A percentile compares a stretch with the other conserved stretches of the same genome.
Conservation (phyloP, 2,113 vertebrate species). For the Reinhardtius hippoglossoides region DNA sequence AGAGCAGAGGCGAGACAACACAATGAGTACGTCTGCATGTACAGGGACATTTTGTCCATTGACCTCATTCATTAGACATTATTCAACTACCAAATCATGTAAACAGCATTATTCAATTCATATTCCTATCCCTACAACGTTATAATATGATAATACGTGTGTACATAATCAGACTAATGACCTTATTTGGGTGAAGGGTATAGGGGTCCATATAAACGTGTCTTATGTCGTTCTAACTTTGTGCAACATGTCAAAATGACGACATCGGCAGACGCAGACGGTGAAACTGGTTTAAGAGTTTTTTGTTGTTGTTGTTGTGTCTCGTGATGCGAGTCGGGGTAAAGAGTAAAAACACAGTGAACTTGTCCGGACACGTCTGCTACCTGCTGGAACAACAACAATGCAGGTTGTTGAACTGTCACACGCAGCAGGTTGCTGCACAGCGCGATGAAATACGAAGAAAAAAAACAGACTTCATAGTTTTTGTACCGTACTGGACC, state of each 20-base stretch:
- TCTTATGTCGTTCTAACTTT: too few relatives aligned
- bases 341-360: neutral
- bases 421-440: neutral
- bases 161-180: too few relatives aligned
- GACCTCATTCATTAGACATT: too few relatives aligned
- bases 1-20: neutral
- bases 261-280: neutral
- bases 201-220: too few relatives aligned
- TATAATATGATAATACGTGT: too few relatives aligned
- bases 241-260: too few relatives aligned
- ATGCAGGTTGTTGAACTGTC: constrained; percentile 25
- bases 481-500: too few relatives aligned
- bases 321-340: neutral
- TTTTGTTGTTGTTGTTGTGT: neutral
- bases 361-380: neutral
- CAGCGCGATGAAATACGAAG: neutral
- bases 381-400: constrained; percentile 27
- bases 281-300: neutral
- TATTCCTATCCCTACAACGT: too few relatives aligned
- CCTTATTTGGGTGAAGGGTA: too few relatives aligned
- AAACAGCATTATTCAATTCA: too few relatives aligned
- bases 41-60: neutral
- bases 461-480: neutral
- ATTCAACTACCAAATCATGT: too few relatives aligned
- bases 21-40: neutral